A percentile compares a stretch with the other conserved stretches of the same genome.
phyloP scores from a whole-genome alignment of 1,140 invertebrate genomes.

The Trichonephila clavipes region DNA sequence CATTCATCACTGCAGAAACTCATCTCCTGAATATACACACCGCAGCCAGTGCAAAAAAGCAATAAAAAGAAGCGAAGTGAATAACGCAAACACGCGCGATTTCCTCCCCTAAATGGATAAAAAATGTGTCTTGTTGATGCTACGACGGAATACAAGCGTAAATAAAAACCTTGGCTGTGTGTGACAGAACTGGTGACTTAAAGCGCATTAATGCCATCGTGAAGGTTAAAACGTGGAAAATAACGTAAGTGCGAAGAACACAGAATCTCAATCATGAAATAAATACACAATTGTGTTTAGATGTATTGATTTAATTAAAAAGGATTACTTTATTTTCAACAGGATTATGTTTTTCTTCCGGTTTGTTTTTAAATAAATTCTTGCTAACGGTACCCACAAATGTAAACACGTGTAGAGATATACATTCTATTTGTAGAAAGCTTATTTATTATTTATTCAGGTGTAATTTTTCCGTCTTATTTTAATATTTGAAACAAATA shows the following conservation, averaged over 20 bases:
- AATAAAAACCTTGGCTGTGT: conserved; percentile 33
- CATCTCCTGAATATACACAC: no score
- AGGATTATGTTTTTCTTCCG: no score
- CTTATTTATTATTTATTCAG: no score
- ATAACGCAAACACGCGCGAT: background rate
- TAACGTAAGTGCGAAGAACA: background rate
- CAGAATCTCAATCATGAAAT: background rate
- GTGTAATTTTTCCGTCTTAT: no score
- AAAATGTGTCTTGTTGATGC: conserved; percentile 14
- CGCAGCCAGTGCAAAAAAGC: background rate
- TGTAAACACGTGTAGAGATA: no score
- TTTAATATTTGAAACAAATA: no score
- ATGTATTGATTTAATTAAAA: background rate
- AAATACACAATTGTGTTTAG: background rate
- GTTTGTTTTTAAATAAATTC: no score
- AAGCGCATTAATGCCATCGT: background rate
- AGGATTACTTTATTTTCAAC: no score
- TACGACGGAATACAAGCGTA: background rate
- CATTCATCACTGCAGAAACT: no score
- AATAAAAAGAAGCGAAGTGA: background rate
- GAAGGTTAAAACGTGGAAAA: background rate
- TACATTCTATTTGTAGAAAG: no score
- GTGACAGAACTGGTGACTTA: conserved; percentile 11
- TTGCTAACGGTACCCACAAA: no score
- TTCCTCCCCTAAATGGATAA: background rate